These are phyloP conservation scores for Dasysyrphus albostriatus DNA, from an alignment of 2,888 invertebrate genomes.

Conservation along the genomic window DNA sequence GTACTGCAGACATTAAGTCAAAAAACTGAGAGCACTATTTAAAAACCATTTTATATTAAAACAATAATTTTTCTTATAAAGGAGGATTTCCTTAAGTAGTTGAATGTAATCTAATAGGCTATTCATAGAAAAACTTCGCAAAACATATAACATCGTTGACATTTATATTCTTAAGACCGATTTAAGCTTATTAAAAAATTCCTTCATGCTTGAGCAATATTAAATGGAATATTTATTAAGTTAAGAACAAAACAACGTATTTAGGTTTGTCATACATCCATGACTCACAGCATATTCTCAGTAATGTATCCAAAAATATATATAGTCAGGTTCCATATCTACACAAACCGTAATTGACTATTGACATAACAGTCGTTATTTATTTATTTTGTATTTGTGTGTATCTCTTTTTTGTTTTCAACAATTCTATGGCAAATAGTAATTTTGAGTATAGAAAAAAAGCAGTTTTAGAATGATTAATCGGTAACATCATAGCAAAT, in stretches of 20 bases:
- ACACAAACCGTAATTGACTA: constrained; percentile 18
- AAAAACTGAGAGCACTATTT: neutral
- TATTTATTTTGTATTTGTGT: neutral
- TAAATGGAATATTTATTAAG: constrained; percentile 10
- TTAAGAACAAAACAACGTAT: constrained; percentile 10
- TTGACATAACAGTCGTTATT: constrained; percentile 16
- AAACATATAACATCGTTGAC: neutral
- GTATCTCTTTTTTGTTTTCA: too few relatives aligned
- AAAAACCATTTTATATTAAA: neutral
- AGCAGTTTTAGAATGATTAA: constrained; percentile 4
- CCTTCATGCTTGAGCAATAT: constrained; percentile 6
- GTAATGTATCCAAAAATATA: neutral
- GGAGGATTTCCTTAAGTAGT: neutral
- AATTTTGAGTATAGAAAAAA: constrained; percentile 3
- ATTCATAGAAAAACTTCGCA: too few relatives aligned
- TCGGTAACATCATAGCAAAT: constrained; percentile 19
- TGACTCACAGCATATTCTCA: neutral
- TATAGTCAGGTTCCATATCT: neutral
- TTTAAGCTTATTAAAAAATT: constrained; percentile 22
- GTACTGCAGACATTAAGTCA: neutral
- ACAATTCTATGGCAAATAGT: neutral
- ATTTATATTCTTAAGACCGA: neutral
- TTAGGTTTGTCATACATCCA: constrained; percentile 3
- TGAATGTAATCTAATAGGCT: neutral
- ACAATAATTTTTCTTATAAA: too few relatives aligned